These are phyloP conservation scores for Platalea minor DNA, from an alignment of 2,797 vertebrate species.

Conservation along the genomic window DNA sequence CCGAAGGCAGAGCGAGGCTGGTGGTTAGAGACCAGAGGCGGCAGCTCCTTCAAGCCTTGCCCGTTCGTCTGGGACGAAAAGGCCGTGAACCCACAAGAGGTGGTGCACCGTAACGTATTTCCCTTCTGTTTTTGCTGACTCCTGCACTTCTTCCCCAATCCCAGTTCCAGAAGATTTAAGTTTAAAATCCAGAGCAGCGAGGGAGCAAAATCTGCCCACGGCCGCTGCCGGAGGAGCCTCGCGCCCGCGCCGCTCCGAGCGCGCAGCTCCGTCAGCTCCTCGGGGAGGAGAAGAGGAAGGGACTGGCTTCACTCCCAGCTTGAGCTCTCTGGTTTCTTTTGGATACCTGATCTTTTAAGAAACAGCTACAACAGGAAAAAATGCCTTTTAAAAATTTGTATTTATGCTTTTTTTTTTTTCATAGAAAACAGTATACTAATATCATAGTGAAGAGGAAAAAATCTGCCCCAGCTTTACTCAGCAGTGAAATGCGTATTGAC, in stretches of 20 bases:
- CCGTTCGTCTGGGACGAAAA: background rate
- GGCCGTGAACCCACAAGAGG: background rate
- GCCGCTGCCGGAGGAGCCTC: background rate
- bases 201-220: rapidly evolving
- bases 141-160: background rate
- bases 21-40: background rate
- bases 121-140: background rate
- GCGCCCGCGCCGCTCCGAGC: rapidly evolving
- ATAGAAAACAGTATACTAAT: background rate
- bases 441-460: background rate
- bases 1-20: background rate
- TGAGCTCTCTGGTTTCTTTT: background rate
- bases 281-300: background rate
- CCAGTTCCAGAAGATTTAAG: background rate
- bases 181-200: background rate
- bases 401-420: background rate
- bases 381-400: too few relatives aligned
- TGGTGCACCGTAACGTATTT: background rate
- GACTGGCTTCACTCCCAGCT: too few relatives aligned
- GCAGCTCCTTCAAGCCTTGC: background rate
- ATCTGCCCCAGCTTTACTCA: background rate
- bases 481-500: background rate
- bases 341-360: background rate
- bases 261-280: background rate
- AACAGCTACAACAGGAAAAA: background rate